phyloP scores from a whole-genome alignment of 2,113 vertebrate species.

The Probosciger aterrimus region DNA sequence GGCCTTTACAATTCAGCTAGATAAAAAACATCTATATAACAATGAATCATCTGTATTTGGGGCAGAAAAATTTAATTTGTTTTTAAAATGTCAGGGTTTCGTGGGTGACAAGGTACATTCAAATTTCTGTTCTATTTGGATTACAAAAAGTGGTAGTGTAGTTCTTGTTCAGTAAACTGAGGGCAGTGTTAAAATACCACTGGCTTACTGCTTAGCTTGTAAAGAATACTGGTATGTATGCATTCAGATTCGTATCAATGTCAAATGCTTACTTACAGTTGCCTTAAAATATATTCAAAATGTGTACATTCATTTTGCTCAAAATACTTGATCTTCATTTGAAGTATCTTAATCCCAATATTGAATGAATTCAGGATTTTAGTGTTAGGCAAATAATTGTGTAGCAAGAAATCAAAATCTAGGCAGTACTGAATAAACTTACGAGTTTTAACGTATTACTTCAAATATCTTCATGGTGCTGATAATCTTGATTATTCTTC shows the following conservation, averaged over 20 bases:
- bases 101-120: fast-evolving
- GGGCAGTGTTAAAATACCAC: fast-evolving
- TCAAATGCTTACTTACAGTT: not conserved
- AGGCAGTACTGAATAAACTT: not conserved
- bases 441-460: not conserved
- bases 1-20: not conserved
- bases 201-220: not conserved
- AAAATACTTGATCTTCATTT: not conserved
- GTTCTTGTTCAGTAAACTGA: not conserved
- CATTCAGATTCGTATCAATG: not conserved
- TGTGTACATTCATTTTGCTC: not conserved
- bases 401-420: not conserved
- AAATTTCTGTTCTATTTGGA: not conserved
- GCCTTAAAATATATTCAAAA: not conserved
- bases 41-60: not conserved
- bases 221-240: fast-evolving
- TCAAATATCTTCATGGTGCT: not conserved
- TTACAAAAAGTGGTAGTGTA: not conserved
- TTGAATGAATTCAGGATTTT: not conserved
- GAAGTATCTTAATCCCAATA: not conserved
- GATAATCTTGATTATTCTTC: not conserved
- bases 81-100: not conserved
- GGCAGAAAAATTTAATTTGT: not conserved
- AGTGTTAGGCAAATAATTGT: not conserved
- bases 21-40: not conserved